A percentile compares a stretch with the other conserved stretches of the same genome.
Conservation (phyloP, 2,797 vertebrate genomes). For the Lepus oiostolus region DNA sequence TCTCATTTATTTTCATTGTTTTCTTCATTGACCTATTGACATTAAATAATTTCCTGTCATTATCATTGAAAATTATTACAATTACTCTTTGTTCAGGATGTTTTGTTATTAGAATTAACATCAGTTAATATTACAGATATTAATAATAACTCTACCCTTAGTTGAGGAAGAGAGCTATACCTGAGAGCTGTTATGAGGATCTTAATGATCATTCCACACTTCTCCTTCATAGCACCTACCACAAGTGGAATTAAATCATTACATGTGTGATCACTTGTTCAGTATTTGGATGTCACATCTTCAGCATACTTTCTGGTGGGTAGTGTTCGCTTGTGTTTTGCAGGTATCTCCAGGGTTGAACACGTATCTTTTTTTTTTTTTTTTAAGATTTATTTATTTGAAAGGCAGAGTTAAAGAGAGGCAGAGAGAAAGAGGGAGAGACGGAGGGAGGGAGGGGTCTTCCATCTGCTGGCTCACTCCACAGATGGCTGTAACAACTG, state of each 20-base stretch:
- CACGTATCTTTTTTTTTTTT: too few species aligned
- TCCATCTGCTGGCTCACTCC: too few species aligned
- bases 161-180: neutral
- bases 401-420: too few species aligned
- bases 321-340: neutral
- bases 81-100: constrained; percentile 28
- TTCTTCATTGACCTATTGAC: neutral
- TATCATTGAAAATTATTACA: constrained; percentile 46
- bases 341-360: neutral
- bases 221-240: neutral
- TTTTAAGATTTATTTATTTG: too few species aligned
- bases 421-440: too few species aligned
- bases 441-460: too few species aligned
- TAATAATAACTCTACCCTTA: neutral
- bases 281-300: neutral
- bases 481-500: too few species aligned
- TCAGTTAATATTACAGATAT: neutral
- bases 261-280: neutral
- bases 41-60: constrained; percentile 40
- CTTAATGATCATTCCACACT: neutral
- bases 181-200: neutral
- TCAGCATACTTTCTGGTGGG: neutral
- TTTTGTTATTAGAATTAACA: constrained; percentile 25
- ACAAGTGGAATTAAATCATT: neutral
- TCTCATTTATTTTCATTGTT: constrained; percentile 22